phyloP scores from a whole-genome alignment of 2,797 vertebrate species.

The Xerus rutilus region DNA sequence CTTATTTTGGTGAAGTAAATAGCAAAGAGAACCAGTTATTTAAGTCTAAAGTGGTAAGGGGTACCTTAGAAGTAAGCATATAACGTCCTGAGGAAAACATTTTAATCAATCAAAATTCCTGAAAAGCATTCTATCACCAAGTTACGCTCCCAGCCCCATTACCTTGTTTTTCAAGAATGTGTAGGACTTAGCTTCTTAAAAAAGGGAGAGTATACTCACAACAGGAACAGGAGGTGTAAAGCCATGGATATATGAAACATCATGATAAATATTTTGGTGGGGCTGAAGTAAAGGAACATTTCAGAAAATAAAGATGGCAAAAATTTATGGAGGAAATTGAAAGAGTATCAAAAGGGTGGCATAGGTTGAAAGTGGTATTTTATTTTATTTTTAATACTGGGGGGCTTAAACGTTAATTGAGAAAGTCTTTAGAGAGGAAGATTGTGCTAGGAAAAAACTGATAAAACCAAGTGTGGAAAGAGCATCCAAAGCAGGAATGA shows the following conservation, averaged over 20 bases:
- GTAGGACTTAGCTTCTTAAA: slow-evolving; percentile 15
- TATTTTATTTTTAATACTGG: slow-evolving; percentile 41
- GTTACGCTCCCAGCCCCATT: not conserved
- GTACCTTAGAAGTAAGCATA: not conserved
- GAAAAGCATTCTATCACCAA: not conserved
- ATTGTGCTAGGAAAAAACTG: not conserved
- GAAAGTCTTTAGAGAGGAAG: not conserved
- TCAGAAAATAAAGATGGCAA: not conserved
- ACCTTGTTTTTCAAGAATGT: not conserved
- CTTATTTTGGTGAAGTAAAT: not conserved
- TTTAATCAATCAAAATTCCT: slow-evolving; percentile 42
- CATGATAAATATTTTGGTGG: not conserved
- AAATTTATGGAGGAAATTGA: not conserved
- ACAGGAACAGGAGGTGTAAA: not conserved
- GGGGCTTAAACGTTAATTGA: not conserved
- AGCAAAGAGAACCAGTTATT: slow-evolving; percentile 24
- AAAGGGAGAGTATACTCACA: not conserved
- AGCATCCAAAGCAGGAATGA: not conserved
- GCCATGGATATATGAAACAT: not conserved
- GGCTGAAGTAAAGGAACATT: not conserved
- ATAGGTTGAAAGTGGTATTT: slow-evolving; percentile 1
- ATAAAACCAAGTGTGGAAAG: not conserved
- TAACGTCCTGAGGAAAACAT: not conserved
- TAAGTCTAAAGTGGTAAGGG: not conserved
- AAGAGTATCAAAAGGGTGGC: not conserved